Base-by-base conservation (phyloP, 2,113 vertebrate species). In the Microcebus tavaratra region DNA sequence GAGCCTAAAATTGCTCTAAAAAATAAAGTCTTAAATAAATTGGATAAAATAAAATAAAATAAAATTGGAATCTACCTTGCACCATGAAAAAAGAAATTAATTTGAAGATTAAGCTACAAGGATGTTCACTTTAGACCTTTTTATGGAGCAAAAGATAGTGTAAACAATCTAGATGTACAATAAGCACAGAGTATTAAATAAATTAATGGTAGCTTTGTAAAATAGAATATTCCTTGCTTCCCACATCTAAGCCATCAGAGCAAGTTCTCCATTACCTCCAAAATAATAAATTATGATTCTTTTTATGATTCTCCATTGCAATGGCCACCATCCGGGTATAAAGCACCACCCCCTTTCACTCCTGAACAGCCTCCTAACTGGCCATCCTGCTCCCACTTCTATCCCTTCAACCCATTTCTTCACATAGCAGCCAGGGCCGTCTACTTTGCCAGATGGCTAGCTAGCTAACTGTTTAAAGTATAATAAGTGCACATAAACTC, bases 131-230 rank as follows among this genome's bases (percentile, higher is more conserved):
- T 94, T 88, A 95, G 81, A 86, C 59, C 17, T 88, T 87, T 88
- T 94, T 45, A 67, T 39, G 36, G 78, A 78, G 48, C n/a, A 89
- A 88, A 80, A 96, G 92, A 81, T 86, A 81, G 42, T 94, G n/a
- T 96, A 90, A 96, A 85, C 36, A 81, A 95, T 68, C 31, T 75
- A 86, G 68, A 89, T 70, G 59, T 68, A 88, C 31, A 80, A 34
- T 94, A 76, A 92, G 73, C 96, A 73, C 93, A 93, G 88, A 91
- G 10, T 94, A 78, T 82, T 92, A 94, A 95, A 90, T 96, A 95
- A 96, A 88, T 83, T 68, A 92, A 92, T 70, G 61, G 73, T 78
- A 86, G 67, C 57, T 83, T 94, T 34, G 23, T 72, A 76, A 55
- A 61, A 92, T 42, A 94, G 89, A 96, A 88, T 90, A 95, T 89